Evolutionary conservation across 2,113 vertebrate species (phyloP), one percentile per base, ranked within the genome.

Genomic region (pig (Sus scrofa)): DNA sequence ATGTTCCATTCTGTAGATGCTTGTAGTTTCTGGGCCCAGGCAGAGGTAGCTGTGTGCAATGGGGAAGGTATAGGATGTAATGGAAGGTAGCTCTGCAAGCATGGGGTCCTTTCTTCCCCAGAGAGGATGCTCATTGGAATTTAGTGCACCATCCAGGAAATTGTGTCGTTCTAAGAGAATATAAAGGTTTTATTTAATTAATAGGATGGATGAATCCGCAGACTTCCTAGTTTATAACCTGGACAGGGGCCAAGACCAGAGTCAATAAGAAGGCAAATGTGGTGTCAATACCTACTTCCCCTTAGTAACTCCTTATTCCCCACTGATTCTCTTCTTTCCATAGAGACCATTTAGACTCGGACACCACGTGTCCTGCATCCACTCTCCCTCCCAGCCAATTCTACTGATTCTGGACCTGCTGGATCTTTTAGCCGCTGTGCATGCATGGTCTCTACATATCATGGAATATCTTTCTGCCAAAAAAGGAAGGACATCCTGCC

Each of bases 151-250:
- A 62, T 34, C n/a, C 50, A 96, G 71, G 71, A 96, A 86, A 89
- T 67, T 39, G 4, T 85, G 39, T 95, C 24, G 16, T 91, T 89
- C 24, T 16, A 62, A 91, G 32, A 79, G 83, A 68, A 91, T 68
- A 74, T 67, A 87, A 94, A 94, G 19, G 22, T 74, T 97, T 97
- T 58, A 68, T 95, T 83, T 95, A 88, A 85, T 88, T 96, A 78
- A 86, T 84, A 75, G 65, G 58, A 93, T 27, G 50, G 9, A 70
- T 58, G 94, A 79, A 89, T 62, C 63, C 71, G 71, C 9, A 65
- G 7, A n/a, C 16, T 84, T 12, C 9, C 20, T 79, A 13, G 20
- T 78, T 94, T 89, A 39, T 89, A 91, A 91, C 44, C 56, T 97
- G 89, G 32, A 77, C 75, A 3, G 1, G 19, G 44, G 68, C 44